Evolutionary conservation across 2,797 vertebrate genomes (phyloP).

Genomic region (Syndactyla subalaris): DNA sequence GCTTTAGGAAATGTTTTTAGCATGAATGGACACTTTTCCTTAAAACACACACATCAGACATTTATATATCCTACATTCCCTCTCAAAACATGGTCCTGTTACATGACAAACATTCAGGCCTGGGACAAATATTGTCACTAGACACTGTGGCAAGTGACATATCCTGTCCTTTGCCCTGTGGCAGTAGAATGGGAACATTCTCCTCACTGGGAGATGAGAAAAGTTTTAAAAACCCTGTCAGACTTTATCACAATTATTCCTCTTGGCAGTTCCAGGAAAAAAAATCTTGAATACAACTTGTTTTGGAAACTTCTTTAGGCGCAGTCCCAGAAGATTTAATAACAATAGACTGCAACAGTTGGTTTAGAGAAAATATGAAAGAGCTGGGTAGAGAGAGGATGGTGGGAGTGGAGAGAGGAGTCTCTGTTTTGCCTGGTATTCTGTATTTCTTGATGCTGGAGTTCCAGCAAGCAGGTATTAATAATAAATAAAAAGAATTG

Average conservation of each 20-base stretch:
- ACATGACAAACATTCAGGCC: neutral
- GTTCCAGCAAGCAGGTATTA: slow-evolving; percentile 46
- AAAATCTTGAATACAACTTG: neutral
- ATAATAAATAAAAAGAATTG: slow-evolving; percentile 71
- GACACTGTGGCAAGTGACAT: neutral
- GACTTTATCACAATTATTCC: neutral
- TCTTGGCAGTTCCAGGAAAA: neutral
- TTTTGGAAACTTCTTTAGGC: neutral
- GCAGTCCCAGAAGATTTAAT: neutral
- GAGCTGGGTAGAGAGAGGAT: neutral
- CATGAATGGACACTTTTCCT: neutral
- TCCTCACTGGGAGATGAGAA: neutral
- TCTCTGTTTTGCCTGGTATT: neutral
- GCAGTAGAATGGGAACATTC: neutral
- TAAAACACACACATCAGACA: neutral
- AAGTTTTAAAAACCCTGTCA: neutral
- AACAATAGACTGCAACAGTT: neutral
- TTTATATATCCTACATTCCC: neutral
- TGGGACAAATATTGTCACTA: neutral
- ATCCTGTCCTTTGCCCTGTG: neutral
- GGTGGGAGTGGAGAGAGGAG: neutral
- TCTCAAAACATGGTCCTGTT: neutral
- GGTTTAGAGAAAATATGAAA: neutral
- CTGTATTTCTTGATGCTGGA: neutral
- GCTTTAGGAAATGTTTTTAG: neutral